Base-by-base conservation (phyloP, 2,888 invertebrate species). In the Trisateles emortualis region DNA sequence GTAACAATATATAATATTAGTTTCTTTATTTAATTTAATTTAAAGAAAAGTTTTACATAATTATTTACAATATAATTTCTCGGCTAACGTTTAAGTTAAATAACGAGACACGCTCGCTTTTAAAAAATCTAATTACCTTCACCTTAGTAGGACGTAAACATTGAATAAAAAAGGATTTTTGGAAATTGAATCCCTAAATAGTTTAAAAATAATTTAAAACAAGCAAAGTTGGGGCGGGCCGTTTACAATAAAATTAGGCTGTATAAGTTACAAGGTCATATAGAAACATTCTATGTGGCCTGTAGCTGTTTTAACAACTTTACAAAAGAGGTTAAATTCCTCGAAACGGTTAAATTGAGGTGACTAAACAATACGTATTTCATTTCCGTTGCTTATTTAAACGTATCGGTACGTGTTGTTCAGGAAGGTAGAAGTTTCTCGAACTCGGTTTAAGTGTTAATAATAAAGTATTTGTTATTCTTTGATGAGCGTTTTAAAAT, bases 201-300 rank as follows among this genome's bases (percentile, higher is more conserved):
- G n/a, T n/a, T n/a, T n/a, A n/a, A n/a, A n/a, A n/a, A n/a, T n/a
- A n/a, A n/a, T n/a, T n/a, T n/a, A n/a, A n/a, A n/a, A n/a, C n/a
- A n/a, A n/a, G n/a, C n/a, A n/a, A n/a, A n/a, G n/a, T n/a, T n/a
- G n/a, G n/a, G n/a, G n/a, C n/a, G n/a, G n/a, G n/a, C n/a, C n/a
- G n/a, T n/a, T n/a, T n/a, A n/a, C n/a, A n/a, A 19, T 19, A 19
- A 19, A 78, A 75, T 76, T 65, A 68, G 60, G 8, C 16, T 16
- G 26, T 54, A 57, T 58, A 78, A 80, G 67, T 79, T 77, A 75
- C 76, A 40, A 67, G 77, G 79, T 79, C 81, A 83, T 79, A 78
- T 72, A 67, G 51, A 17, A 19, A 33, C 33, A 30, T 19, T 56
- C 67, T 59, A 49, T 57, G 48, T 65, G 56, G 65, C 64, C 64